Percentiles rank a stretch among this genome's conserved stretches.
These are phyloP conservation scores for Alloplasta piceator DNA, from an alignment of 2,888 invertebrate species.

Conservation along the genomic window DNA sequence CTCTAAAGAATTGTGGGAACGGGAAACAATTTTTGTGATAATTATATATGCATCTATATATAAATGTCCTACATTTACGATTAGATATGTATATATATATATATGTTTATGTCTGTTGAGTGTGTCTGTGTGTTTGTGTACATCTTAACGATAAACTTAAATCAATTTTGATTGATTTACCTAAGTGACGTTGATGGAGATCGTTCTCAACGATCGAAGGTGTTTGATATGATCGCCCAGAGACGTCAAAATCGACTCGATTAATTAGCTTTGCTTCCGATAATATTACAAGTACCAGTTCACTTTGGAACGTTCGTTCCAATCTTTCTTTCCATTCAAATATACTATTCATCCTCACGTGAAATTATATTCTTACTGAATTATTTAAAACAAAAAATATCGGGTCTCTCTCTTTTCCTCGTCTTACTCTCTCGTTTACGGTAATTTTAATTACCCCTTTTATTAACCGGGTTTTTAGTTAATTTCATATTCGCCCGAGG, in stretches of 20 bases:
- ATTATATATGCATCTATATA: slow-evolving; percentile 43
- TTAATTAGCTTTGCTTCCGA: slow-evolving; percentile 42
- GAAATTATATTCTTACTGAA: slow-evolving; percentile 24
- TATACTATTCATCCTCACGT: slow-evolving; percentile 18
- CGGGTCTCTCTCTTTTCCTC: not conserved
- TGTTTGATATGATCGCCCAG: slow-evolving; percentile 11
- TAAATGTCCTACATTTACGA: slow-evolving; percentile 26
- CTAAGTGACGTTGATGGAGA: slow-evolving; percentile 51
- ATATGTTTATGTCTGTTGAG: slow-evolving; percentile 40
- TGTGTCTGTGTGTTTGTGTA: slow-evolving; percentile 36
- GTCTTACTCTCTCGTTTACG: slow-evolving; percentile 35
- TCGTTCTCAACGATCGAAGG: slow-evolving; percentile 59
- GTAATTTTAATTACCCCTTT: slow-evolving; percentile 40
- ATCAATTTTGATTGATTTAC: slow-evolving; percentile 80
- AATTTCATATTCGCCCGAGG: slow-evolving; percentile 9
- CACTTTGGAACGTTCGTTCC: slow-evolving; percentile 26
- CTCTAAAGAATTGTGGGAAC: slow-evolving; percentile 42
- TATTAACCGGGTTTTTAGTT: slow-evolving; percentile 21
- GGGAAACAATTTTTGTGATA: slow-evolving; percentile 48
- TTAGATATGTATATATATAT: slow-evolving; percentile 33
- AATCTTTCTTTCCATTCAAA: slow-evolving; percentile 22
- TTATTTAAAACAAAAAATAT: slow-evolving; percentile 30
- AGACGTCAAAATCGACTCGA: slow-evolving; percentile 18
- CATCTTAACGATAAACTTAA: slow-evolving; percentile 72
- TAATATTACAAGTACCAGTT: slow-evolving; percentile 60